A percentile compares a stretch with the other conserved stretches of the same genome.
These are phyloP conservation scores for Diacarnus erythraeanus DNA, from an alignment of 37 sponge, comb jelly and placozoan species.

Conservation along the genomic window DNA sequence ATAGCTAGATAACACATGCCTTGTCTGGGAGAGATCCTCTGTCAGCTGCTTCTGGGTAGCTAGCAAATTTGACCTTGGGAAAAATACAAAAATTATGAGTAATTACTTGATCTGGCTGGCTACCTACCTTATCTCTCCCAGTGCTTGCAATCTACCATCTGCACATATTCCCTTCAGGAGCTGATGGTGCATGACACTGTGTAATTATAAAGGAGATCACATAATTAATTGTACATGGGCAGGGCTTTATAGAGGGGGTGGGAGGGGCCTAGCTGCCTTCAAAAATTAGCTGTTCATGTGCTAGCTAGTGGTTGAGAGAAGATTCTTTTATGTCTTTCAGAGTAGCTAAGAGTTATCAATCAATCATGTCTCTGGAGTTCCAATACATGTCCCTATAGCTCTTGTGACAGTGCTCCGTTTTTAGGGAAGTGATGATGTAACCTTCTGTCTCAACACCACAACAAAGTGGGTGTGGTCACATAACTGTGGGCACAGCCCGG, in stretches of 20 bases:
- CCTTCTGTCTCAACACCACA: no score
- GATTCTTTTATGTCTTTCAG: background rate
- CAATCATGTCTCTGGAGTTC: no score
- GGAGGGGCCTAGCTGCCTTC: no score
- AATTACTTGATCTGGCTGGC: background rate
- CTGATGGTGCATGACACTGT: conserved; percentile 46
- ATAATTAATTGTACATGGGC: background rate
- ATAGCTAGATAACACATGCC: conserved; percentile 43
- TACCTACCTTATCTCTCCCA: conserved; percentile 30
- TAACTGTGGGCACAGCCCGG: no score
- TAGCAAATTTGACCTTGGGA: conserved; percentile 25
- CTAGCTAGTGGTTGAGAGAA: no score
- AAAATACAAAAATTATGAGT: background rate
- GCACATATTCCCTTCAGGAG: conserved; percentile 34
- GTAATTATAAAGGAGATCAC: background rate
- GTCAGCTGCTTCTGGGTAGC: conserved; percentile 14
- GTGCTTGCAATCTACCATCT: conserved; percentile 32
- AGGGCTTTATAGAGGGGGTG: no score
- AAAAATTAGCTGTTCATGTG: no score
- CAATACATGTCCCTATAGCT: no score
- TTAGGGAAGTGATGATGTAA: no score
- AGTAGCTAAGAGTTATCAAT: no score
- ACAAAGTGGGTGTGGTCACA: no score
- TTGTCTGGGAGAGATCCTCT: conserved; percentile 18
- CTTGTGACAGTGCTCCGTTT: no score